These are phyloP conservation scores for Microchrysa polita DNA, from an alignment of 2,888 invertebrate species.

Conservation along the genomic window DNA sequence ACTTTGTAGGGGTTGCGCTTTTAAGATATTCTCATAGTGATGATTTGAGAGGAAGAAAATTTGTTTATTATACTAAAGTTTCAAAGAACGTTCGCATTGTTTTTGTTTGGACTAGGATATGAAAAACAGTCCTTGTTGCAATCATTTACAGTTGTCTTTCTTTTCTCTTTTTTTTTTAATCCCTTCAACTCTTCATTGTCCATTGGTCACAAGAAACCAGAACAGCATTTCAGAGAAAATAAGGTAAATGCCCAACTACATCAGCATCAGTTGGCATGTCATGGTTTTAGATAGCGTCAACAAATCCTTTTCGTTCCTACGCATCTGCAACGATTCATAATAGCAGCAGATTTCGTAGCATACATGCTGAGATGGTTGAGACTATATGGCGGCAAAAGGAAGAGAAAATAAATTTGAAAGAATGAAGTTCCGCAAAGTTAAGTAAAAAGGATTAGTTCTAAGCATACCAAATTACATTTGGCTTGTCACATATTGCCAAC, in stretches of 20 bases:
- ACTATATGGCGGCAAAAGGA: not conserved
- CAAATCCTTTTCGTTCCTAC: slow-evolving; percentile 36
- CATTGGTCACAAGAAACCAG: not conserved
- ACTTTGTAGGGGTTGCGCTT: too few relatives aligned
- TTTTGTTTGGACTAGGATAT: too few relatives aligned
- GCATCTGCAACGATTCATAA: slow-evolving; percentile 34
- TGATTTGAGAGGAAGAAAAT: too few relatives aligned
- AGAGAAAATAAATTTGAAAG: slow-evolving; percentile 31
- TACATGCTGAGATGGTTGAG: not conserved
- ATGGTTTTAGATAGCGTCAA: not conserved
- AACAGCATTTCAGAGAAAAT: not conserved
- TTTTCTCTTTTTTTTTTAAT: not conserved
- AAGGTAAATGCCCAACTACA: not conserved
- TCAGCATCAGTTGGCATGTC: slow-evolving; percentile 21
- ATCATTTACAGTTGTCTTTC: not conserved
- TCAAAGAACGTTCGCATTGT: too few relatives aligned
- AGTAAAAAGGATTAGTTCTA: slow-evolving; percentile 45
- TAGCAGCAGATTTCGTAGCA: not conserved
- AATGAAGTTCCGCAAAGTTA: slow-evolving; percentile 40
- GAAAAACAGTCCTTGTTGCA: too few relatives aligned
- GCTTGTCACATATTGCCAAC: slow-evolving; percentile 44
- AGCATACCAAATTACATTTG: slow-evolving; percentile 45
- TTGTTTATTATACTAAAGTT: too few relatives aligned
- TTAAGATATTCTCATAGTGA: too few relatives aligned
- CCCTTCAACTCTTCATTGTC: too few relatives aligned